phyloP scores from a whole-genome alignment of 2,113 vertebrate genomes.

The Pseudorectes ferrugineus region DNA sequence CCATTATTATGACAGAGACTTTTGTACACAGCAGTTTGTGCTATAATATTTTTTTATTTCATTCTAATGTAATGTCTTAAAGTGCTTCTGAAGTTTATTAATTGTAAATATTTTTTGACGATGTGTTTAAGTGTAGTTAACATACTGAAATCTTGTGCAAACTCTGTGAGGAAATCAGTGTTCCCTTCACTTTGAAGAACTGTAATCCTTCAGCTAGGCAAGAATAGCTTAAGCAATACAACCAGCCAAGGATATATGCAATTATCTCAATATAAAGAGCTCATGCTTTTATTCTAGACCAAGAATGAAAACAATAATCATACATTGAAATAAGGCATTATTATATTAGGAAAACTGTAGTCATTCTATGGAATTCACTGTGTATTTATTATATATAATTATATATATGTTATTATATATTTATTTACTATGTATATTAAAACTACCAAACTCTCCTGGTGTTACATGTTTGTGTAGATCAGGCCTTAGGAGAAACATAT shows the following conservation, averaged over 20 bases:
- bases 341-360: not conserved
- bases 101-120: not conserved
- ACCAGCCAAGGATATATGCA: not conserved
- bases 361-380: not conserved
- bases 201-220: not conserved
- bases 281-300: not conserved
- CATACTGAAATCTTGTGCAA: not conserved
- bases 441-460: not conserved
- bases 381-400: not conserved
- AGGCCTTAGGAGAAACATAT: not conserved
- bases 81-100: not conserved
- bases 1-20: not conserved
- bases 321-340: not conserved
- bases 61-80: not conserved
- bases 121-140: not conserved
- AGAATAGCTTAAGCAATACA: not conserved
- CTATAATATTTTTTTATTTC: not conserved
- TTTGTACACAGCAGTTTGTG: not conserved
- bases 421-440: not conserved
- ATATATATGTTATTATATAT: not conserved
- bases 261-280: not conserved
- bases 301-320: not conserved
- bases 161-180: not conserved
- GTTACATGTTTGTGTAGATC: not conserved
- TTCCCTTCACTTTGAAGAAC: not conserved